Conservation (phyloP, 2,888 invertebrate genomes). For the Thumatha senex region DNA sequence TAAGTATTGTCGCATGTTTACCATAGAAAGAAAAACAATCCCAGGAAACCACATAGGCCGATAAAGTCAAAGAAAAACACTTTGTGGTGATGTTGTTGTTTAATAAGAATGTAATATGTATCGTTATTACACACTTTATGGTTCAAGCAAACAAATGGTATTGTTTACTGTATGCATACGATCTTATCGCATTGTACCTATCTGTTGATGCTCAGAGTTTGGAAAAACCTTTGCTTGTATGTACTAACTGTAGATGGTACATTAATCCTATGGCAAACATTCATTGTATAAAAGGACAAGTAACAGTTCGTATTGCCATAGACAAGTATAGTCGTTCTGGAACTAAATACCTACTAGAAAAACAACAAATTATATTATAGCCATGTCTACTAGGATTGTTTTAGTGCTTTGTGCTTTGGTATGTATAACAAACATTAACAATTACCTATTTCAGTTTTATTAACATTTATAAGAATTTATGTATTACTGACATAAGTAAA, state of each 20-base stretch:
- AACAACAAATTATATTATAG: conserved; percentile 38
- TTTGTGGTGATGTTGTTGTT: neutral
- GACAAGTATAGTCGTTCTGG: conserved; percentile 34
- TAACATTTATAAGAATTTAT: neutral
- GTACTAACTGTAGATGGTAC: conserved; percentile 26
- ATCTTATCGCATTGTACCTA: conserved; percentile 55
- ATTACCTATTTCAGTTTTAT: neutral
- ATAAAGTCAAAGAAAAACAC: conserved; percentile 2
- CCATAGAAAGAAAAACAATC: neutral
- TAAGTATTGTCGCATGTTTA: neutral
- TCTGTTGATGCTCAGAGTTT: conserved; percentile 38
- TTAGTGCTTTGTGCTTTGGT: conserved; percentile 63
- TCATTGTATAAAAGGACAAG: conserved; percentile 58
- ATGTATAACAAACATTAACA: no score
- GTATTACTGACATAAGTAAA: neutral
- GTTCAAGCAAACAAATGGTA: conserved; percentile 19
- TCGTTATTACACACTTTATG: conserved; percentile 11
- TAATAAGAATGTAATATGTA: conserved; percentile 8
- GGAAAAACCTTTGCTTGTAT: conserved; percentile 65
- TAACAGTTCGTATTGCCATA: conserved; percentile 28
- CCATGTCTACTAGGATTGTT: conserved; percentile 66
- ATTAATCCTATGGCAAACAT: conserved; percentile 59
- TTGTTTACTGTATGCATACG: conserved; percentile 39
- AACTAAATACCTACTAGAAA: conserved; percentile 40
- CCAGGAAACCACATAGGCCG: neutral